Percentiles rank a stretch among this genome's conserved stretches.
Evolutionary conservation across 1,140 invertebrate genomes (phyloP).

Genomic region (Mamestra configurata): DNA sequence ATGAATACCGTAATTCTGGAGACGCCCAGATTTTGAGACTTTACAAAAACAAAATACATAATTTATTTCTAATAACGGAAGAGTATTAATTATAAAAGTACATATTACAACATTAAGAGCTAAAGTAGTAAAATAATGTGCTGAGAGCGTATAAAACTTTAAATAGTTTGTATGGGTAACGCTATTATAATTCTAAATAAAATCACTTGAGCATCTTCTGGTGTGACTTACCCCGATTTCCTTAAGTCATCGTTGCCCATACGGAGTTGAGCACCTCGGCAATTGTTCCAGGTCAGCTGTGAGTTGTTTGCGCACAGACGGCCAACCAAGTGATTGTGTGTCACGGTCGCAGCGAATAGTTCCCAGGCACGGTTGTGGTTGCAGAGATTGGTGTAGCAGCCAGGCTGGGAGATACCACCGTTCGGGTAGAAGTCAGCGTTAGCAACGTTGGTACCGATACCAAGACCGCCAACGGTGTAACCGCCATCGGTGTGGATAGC

Average conservation of each 20-base stretch:
- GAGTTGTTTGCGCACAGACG: conserved; percentile 57
- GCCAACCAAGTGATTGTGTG: conserved; percentile 69
- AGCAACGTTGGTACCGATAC: conserved; percentile 85
- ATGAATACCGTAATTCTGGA: not conserved
- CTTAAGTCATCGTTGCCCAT: conserved; percentile 73
- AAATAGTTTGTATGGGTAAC: too few relatives aligned
- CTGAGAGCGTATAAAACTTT: too few relatives aligned
- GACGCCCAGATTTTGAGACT: not conserved
- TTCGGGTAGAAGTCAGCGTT: conserved; percentile 95
- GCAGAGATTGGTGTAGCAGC: conserved; percentile 88
- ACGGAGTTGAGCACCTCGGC: conserved; percentile 60
- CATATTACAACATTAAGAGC: too few relatives aligned
- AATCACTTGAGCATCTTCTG: not conserved
- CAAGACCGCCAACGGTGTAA: conserved; percentile 72
- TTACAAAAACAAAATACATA: too few relatives aligned
- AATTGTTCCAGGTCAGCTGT: conserved; percentile 67
- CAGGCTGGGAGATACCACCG: conserved; percentile 89
- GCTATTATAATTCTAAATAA: not conserved
- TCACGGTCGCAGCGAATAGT: conserved; percentile 87
- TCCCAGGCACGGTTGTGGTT: conserved; percentile 90
- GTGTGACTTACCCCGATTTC: conserved; percentile 69
- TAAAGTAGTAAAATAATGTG: too few relatives aligned
- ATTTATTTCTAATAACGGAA: too few relatives aligned
- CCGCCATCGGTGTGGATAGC: conserved; percentile 91
- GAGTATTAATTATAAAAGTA: too few relatives aligned